Percentiles rank a stretch among this genome's conserved stretches.
phyloP scores from a whole-genome alignment of 1,140 invertebrate genomes.

The Eurosta solidaginis region DNA sequence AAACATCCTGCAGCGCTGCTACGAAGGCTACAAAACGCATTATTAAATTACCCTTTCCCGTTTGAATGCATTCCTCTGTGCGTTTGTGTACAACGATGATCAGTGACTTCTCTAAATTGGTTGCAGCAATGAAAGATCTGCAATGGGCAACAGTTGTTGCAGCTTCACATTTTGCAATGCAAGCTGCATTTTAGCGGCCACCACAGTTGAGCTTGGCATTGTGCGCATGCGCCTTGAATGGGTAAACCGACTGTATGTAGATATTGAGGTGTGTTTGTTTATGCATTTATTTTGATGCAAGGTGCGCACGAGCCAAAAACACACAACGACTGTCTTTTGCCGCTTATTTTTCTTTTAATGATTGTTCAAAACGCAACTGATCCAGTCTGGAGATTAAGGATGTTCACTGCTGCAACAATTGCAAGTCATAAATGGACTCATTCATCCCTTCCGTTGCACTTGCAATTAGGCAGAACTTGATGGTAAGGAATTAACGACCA shows the following conservation, averaged over 20 bases:
- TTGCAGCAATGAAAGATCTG: constrained; percentile 18
- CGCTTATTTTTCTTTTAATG: neutral
- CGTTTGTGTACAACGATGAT: neutral
- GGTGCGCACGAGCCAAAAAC: constrained; percentile 13
- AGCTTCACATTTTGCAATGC: constrained; percentile 26
- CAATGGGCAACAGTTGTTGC: neutral
- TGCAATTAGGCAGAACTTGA: neutral
- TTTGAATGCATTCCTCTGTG: neutral
- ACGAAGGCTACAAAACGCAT: neutral
- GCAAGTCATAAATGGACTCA: neutral
- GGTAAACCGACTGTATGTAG: neutral
- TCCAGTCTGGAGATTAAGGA: constrained; percentile 10
- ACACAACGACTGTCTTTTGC: neutral
- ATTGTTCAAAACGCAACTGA: neutral
- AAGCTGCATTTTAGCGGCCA: constrained; percentile 15
- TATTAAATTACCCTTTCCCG: neutral
- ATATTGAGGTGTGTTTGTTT: neutral
- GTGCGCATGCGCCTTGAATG: neutral
- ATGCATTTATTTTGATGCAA: neutral
- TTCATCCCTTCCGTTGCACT: no score
- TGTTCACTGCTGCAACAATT: neutral
- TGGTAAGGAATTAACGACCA: neutral
- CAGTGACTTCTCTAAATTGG: constrained; percentile 20
- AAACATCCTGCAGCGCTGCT: neutral
- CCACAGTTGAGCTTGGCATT: neutral